Evolutionary conservation across 2,113 vertebrate species (phyloP).

Genomic region (Paralichthys olivaceus): DNA sequence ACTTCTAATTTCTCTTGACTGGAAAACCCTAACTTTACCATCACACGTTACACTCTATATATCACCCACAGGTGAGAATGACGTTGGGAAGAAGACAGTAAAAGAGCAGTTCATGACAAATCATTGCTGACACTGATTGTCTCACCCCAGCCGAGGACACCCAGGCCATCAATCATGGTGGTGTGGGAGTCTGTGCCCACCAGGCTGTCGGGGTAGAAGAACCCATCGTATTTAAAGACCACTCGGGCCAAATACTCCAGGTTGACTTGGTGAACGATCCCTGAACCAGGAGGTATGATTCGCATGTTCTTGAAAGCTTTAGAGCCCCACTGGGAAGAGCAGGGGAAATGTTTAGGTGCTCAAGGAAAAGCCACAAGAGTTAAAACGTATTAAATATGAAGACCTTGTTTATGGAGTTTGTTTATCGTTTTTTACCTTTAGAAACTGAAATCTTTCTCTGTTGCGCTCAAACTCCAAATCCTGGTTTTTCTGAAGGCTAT

Average conservation of each 20-base stretch:
- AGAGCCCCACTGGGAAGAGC: conserved; percentile 92
- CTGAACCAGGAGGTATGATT: conserved; percentile 97
- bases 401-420: too few species aligned
- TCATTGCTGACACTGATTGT: background rate
- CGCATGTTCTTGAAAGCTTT: conserved; percentile 95
- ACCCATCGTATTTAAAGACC: conserved; percentile 90
- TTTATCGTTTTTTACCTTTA: conserved; percentile 86
- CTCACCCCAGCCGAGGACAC: conserved; percentile 97
- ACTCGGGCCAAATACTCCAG: conserved; percentile 95
- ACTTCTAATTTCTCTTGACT: too few species aligned
- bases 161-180: conserved; percentile 97
- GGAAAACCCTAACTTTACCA: too few species aligned
- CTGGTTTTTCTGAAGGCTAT: conserved; percentile 97
- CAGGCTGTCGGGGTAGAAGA: conserved; percentile 94
- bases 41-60: too few species aligned
- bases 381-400: fast-evolving
- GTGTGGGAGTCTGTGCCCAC: conserved; percentile 99
- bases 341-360: background rate
- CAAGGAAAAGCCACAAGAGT: background rate
- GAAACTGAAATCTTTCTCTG: conserved; percentile 95
- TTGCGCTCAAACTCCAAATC: conserved; percentile 98
- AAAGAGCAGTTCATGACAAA: background rate
- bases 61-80: too few species aligned
- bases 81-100: background rate
- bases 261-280: conserved; percentile 98